A percentile compares a stretch with the other conserved stretches of the same genome.
Evolutionary conservation across 2,888 invertebrate genomes (phyloP).

Genomic region (Polyommatus iphigenia): DNA sequence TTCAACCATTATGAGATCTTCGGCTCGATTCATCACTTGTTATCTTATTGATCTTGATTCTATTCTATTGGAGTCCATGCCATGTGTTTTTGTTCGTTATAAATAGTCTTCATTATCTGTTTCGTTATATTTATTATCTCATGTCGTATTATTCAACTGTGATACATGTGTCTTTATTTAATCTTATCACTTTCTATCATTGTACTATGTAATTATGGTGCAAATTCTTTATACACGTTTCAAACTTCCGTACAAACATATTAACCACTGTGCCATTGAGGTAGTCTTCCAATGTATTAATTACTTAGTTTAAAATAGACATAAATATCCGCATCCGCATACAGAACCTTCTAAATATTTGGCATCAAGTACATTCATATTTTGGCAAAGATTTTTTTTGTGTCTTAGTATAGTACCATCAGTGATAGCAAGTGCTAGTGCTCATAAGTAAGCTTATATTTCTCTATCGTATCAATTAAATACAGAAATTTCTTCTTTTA

Average conservation of each 20-base stretch:
- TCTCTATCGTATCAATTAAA: not conserved
- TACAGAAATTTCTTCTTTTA: not conserved
- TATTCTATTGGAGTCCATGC: not conserved
- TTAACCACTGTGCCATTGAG: not conserved
- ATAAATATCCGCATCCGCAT: slow-evolving; percentile 21
- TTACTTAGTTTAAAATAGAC: slow-evolving; percentile 26
- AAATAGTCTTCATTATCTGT: not conserved
- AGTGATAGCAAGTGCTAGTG: slow-evolving; percentile 11
- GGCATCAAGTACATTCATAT: slow-evolving; percentile 32
- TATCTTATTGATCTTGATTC: not conserved
- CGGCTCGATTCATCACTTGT: not conserved
- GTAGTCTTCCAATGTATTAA: not conserved
- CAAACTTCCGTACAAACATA: not conserved
- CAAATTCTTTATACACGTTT: not conserved
- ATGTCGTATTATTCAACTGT: not conserved
- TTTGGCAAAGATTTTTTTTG: slow-evolving; percentile 26
- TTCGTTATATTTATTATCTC: not conserved
- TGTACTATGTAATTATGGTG: not conserved
- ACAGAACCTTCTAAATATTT: slow-evolving; percentile 32
- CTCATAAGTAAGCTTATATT: not conserved
- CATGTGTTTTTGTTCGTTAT: not conserved
- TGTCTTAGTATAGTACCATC: not conserved
- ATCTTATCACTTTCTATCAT: not conserved
- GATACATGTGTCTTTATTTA: not conserved
- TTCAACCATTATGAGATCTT: not conserved